Evolutionary conservation across 2,888 invertebrate genomes (phyloP).

Genomic region (Tachystola acroxantha): DNA sequence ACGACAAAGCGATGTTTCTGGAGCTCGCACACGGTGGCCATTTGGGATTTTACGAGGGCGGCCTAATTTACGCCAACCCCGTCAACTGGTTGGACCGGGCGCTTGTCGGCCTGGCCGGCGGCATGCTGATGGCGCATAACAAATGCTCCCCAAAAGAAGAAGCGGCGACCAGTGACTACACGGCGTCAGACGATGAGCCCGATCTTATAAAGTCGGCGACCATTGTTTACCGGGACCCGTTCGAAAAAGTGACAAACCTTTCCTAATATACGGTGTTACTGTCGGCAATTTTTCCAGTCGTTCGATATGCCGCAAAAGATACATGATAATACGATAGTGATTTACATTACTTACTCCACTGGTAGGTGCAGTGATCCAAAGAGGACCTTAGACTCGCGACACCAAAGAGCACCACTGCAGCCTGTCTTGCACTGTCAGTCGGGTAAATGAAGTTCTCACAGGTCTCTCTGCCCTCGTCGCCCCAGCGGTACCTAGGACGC

Average conservation of each 20-base stretch:
- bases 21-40: constrained; percentile 95
- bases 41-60: constrained; percentile 96
- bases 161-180: constrained; percentile 17
- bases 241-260: constrained; percentile 36
- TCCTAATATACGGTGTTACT: not conserved
- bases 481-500: no score
- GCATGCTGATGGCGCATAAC: constrained; percentile 80
- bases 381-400: no score
- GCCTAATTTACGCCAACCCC: constrained; percentile 90
- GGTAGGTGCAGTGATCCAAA: no score
- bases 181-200: constrained; percentile 46
- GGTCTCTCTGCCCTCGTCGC: no score
- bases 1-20: constrained; percentile 84
- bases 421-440: no score
- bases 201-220: constrained; percentile 63
- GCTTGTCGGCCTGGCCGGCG: constrained; percentile 88
- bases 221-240: constrained; percentile 60
- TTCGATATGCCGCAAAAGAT: not conserved
- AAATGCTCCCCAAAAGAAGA: constrained; percentile 50
- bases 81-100: constrained; percentile 96
- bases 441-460: no score
- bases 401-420: no score
- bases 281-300: not conserved
- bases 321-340: no score
- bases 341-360: no score